phyloP scores from a whole-genome alignment of 1,140 invertebrate species.

The Adoxophyes honmai region DNA sequence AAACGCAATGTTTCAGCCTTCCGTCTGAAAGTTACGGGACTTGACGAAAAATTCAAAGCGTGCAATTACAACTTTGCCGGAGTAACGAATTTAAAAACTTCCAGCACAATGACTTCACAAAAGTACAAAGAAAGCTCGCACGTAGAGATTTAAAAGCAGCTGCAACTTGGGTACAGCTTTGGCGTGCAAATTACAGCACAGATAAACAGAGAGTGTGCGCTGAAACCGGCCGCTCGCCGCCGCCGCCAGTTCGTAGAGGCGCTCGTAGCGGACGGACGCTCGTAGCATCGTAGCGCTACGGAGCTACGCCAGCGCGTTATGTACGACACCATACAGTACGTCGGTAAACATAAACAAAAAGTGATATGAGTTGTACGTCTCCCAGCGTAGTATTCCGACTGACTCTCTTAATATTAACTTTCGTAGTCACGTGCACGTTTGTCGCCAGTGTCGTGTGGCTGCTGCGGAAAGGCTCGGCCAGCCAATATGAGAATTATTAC shows the following conservation, averaged over 20 bases:
- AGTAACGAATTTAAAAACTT: slow-evolving; percentile 41
- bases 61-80: slow-evolving; percentile 20
- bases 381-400: slow-evolving; percentile 57
- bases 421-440: slow-evolving; percentile 62
- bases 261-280: slow-evolving; percentile 36
- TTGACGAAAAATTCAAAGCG: slow-evolving; percentile 1
- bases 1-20: not conserved
- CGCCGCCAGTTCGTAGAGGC: slow-evolving; percentile 56
- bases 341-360: slow-evolving; percentile 68
- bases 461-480: slow-evolving; percentile 44
- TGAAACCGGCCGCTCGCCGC: slow-evolving; percentile 25
- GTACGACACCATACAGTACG: slow-evolving; percentile 52
- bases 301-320: slow-evolving; percentile 58
- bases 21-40: not conserved
- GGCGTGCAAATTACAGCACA: slow-evolving; percentile 64
- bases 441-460: slow-evolving; percentile 69
- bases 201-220: slow-evolving; percentile 60
- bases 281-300: slow-evolving; percentile 23
- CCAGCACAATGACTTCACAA: slow-evolving; percentile 53
- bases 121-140: slow-evolving; percentile 57
- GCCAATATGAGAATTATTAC: slow-evolving; percentile 74
- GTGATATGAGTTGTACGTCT: slow-evolving; percentile 74
- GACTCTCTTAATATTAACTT: slow-evolving; percentile 65
- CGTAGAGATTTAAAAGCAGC: slow-evolving; percentile 68
- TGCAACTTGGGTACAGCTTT: slow-evolving; percentile 61